These are phyloP conservation scores for Melanchra persicariae DNA, from an alignment of 2,888 invertebrate genomes.

Conservation along the genomic window DNA sequence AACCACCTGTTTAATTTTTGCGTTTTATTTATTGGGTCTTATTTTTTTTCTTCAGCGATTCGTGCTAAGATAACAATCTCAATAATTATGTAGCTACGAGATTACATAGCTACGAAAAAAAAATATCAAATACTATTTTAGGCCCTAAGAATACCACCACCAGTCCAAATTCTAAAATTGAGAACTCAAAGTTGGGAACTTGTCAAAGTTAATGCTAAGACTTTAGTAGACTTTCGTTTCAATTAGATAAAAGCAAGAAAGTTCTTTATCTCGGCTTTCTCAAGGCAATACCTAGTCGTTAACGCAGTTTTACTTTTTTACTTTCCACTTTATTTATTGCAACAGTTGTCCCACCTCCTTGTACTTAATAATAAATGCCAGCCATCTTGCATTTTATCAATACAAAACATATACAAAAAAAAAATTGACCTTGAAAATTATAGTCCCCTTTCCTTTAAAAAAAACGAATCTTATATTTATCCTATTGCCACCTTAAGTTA, in stretches of 20 bases:
- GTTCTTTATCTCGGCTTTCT: neutral
- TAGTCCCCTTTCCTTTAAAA: neutral
- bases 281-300: no score
- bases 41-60: neutral
- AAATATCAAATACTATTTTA: no score
- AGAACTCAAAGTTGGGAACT: neutral
- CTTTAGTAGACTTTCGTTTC: neutral
- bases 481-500: neutral
- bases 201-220: no score
- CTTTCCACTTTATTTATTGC: no score
- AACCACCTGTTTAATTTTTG: neutral
- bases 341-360: neutral
- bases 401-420: neutral
- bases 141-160: no score
- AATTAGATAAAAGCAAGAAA: neutral
- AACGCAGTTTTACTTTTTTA: slow-evolving; percentile 9
- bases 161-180: no score
- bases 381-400: neutral
- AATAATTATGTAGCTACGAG: neutral
- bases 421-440: neutral
- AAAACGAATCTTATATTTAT: neutral
- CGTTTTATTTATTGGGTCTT: neutral
- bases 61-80: neutral
- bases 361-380: neutral
- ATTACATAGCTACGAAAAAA: neutral